Conservation (phyloP, 2,888 invertebrate species). For the Lochmaea capreae region DNA sequence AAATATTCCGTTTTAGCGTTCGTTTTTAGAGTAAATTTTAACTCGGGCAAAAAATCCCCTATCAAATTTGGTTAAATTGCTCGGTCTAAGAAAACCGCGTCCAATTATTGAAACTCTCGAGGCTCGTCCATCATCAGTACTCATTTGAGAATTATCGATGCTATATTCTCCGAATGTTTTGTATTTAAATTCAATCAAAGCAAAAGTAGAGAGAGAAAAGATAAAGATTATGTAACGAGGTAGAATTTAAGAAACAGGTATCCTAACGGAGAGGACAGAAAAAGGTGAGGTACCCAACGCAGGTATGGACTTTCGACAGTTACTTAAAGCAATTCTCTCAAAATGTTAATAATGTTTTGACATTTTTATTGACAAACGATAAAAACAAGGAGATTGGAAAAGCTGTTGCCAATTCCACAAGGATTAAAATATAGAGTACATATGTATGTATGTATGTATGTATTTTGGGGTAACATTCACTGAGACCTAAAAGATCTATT, state of each 20-base stretch:
- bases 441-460: no score
- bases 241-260: slow-evolving; percentile 51
- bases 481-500: no score
- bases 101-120: slow-evolving; percentile 14
- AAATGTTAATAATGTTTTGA: no score
- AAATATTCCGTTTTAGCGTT: no score
- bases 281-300: slow-evolving; percentile 27
- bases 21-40: no score
- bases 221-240: slow-evolving; percentile 60
- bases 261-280: slow-evolving; percentile 36
- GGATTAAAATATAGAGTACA: no score
- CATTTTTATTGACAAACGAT: no score
- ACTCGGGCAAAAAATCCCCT: no score
- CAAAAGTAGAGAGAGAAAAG: slow-evolving; percentile 37
- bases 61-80: not conserved
- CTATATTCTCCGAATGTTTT: slow-evolving; percentile 23
- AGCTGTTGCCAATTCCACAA: no score
- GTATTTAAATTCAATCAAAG: slow-evolving; percentile 45
- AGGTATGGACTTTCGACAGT: slow-evolving; percentile 25
- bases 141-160: slow-evolving; percentile 26
- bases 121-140: slow-evolving; percentile 21
- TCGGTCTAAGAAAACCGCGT: slow-evolving; percentile 4
- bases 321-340: not conserved
- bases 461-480: no score
- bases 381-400: no score